Evolutionary conservation across 2,888 invertebrate genomes (phyloP), one percentile per base, ranked within the genome.

Genomic region (Sarcophaga rosellei): DNA sequence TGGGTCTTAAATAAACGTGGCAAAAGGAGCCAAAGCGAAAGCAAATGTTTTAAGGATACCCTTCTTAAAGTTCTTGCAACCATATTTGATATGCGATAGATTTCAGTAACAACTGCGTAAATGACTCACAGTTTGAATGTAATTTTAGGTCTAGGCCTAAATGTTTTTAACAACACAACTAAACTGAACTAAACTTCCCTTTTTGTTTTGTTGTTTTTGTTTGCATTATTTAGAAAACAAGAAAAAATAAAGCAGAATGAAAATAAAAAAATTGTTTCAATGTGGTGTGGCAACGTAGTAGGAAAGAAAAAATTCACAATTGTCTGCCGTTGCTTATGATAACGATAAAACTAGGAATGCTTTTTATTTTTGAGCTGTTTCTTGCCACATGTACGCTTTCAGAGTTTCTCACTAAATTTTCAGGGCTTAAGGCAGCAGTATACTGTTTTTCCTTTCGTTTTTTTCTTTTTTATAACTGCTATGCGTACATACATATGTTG

Each of bases 281-380:
- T 53, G 53, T 53, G 53, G 4, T 53, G 12, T 53, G 17, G 53
- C 15, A 53, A 53, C 4, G 17, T 17, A 17, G 1, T 17, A 53
- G 1, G 4, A 53, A 53, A 62, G 53, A 35, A 75, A 80, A 78
- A 78, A 83, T 68, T 78, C 81, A 61, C 74, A 83, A 84, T 86
- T 81, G 83, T 83, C 69, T 86, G 81, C 70, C 78, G 77, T 83
- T 83, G 80, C 69, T 69, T 77, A 70, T 77, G 77, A 75, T 78
- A 78, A 70, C 66, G 83, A 86, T 84, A 84, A 86, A 81, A 84
- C 81, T 81, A 53, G 61, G 66, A 65, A 74, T 70, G 75, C 45
- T n/a, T 45, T 73, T 65, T 21, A 44, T 61, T 69, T 80, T 53
- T 53, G 53, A 15, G 35, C 10, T 17, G 23, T 21, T 63, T 25